Base-by-base conservation (phyloP, 2,113 vertebrate species). In the Geothlypis trichas region DNA sequence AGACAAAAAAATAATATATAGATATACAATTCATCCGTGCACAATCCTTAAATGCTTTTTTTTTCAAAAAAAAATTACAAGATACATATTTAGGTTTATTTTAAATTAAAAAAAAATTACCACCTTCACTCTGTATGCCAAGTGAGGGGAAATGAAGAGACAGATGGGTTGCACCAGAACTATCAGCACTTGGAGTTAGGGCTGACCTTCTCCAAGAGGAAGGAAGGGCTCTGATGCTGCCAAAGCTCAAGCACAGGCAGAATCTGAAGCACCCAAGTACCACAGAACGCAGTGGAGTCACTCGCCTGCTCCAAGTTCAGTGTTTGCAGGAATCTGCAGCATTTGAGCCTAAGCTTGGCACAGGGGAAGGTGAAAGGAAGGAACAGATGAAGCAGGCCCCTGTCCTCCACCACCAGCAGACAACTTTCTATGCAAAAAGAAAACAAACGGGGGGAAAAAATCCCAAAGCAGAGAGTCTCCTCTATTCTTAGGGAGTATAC, bases 1-100 rank as follows among this genome's bases (percentile, higher is more conserved):
- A 97, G 76, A 94, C 95, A 98, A 95, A 97, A 97, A 98, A 84
- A 95, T 73, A 89, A 79, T 93, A 98, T 96, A 98, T 96, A 98
- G 95, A 97, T 98, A 98, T 95, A 97, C 96, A 98, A 97, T 98
- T 97, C 89, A 98, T 98, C 94, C 96, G 97, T 98, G 98, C 98
- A 97, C 97, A 93, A 96, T 95, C 95, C 73, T 95, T 98, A 98
- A 98, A 98, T 98, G 97, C 86, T 85, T 97, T 97, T 96, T 74
- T 95, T 93, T 91, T 74, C 82, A 93, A 85, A 74, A 97, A 97
- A 97, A 97, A 97, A 95, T 72, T 92, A 98, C 94, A 98, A 97
- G 97, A 97, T 98, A 98, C 97, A 96, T 97, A 96, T 90, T 95
- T 94, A 96, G 95, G 93, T 96, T 97, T 96, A 85, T 87, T 97